These are phyloP conservation scores for Acleris sparsana DNA, from an alignment of 2,888 invertebrate genomes.

Conservation along the genomic window DNA sequence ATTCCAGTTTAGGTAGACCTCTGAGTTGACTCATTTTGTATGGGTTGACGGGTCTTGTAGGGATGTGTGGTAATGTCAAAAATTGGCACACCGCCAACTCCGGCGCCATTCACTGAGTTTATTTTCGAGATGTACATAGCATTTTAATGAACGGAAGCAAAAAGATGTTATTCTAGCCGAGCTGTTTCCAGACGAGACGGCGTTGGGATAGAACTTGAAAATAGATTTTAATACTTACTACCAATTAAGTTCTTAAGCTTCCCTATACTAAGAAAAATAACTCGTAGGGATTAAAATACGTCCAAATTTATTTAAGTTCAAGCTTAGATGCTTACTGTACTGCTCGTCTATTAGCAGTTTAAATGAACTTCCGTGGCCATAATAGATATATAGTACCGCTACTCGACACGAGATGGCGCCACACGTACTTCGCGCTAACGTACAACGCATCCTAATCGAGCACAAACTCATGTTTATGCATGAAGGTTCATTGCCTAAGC, in stretches of 20 bases:
- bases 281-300: too few relatives aligned
- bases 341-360: too few relatives aligned
- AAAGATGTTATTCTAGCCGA: conserved; percentile 41
- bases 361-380: background rate
- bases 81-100: conserved; percentile 69
- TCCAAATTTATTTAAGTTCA: too few relatives aligned
- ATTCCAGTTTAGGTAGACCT: conserved; percentile 8
- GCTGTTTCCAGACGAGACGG: conserved; percentile 12
- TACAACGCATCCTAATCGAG: conserved; percentile 7
- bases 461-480: background rate
- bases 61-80: conserved; percentile 59
- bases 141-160: conserved; percentile 65
- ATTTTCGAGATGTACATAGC: conserved; percentile 68
- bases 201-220: background rate
- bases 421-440: conserved; percentile 10
- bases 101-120: conserved; percentile 57
- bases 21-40: background rate
- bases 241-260: background rate
- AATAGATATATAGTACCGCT: conserved; percentile 25
- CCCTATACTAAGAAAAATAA: too few relatives aligned
- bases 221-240: background rate
- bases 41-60: background rate
- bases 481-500: too few relatives aligned
- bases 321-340: too few relatives aligned
- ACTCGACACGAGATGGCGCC: conserved; percentile 49